Evolutionary conservation across 2,888 invertebrate genomes (phyloP).

Genomic region (Ctenicera cuprea): DNA sequence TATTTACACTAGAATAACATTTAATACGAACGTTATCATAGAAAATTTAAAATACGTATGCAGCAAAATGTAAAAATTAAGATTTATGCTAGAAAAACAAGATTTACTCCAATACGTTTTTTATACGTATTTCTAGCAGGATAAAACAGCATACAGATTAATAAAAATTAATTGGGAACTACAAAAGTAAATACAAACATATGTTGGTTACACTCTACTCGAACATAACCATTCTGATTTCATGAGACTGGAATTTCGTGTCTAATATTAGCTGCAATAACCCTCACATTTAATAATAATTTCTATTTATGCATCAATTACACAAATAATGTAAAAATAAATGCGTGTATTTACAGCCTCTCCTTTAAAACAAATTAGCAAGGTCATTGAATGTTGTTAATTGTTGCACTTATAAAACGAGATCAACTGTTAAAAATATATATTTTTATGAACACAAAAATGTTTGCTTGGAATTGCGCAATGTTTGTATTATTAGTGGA

Average conservation of each 20-base stretch:
- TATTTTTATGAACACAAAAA: too few species aligned
- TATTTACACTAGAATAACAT: constrained; percentile 27
- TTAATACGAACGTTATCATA: background rate
- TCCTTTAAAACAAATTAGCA: constrained; percentile 12
- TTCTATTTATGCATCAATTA: constrained; percentile 32
- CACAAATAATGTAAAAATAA: constrained; percentile 16
- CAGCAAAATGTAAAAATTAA: too few species aligned
- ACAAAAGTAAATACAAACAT: too few species aligned
- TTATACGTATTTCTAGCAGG: too few species aligned
- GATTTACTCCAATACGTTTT: too few species aligned
- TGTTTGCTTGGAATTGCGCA: too few species aligned
- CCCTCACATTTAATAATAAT: constrained; percentile 36
- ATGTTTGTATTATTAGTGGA: too few species aligned
- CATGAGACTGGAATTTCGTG: constrained; percentile 27
- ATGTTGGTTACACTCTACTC: background rate
- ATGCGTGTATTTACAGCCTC: constrained; percentile 16
- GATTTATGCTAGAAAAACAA: too few species aligned
- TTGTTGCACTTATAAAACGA: background rate
- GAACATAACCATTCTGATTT: constrained; percentile 19
- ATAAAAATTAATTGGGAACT: too few species aligned
- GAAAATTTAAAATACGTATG: too few species aligned
- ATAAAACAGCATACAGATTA: too few species aligned
- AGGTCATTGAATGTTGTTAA: constrained; percentile 7
- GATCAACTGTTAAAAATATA: background rate
- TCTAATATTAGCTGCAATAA: constrained; percentile 30